Evolutionary conservation across 30 jellyfish, hydroid and myxozoan genomes (phyloP).

Genomic region (Aurelia sp.): DNA sequence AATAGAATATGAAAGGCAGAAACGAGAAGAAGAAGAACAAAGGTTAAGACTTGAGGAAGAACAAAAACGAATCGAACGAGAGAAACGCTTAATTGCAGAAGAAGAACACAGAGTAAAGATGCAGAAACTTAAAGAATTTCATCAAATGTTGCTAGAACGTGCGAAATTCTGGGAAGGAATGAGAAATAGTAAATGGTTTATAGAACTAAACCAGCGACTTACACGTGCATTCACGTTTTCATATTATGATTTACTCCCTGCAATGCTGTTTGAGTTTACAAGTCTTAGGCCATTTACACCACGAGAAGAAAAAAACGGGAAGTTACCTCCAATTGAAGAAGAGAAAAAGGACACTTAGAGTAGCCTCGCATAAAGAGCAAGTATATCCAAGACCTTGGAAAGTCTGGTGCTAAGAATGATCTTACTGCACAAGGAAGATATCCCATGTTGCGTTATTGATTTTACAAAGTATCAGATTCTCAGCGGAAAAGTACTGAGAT

Average conservation of each 20-base stretch:
- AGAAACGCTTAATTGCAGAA: conserved; percentile 68
- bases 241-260: conserved; percentile 77
- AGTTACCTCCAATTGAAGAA: conserved; percentile 67
- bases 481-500: no score
- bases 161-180: conserved; percentile 74
- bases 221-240: conserved; percentile 85
- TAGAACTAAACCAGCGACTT: conserved; percentile 67
- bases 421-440: no score
- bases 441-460: no score
- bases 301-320: conserved; percentile 12
- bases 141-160: conserved; percentile 61
- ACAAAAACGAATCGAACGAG: conserved; percentile 49
- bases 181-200: conserved; percentile 62
- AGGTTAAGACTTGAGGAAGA: conserved; percentile 64
- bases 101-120: conserved; percentile 67
- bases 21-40: conserved; percentile 68
- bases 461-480: no score
- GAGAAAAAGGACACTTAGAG: conserved; percentile 18
- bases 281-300: conserved; percentile 59
- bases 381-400: no score
- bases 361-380: no score
- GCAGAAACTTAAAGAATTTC: conserved; percentile 70
- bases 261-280: conserved; percentile 60
- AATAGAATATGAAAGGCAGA: conserved; percentile 51
- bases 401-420: no score